Percentiles rank a stretch among this genome's conserved stretches.
These are phyloP conservation scores for Syngnathus acus DNA, from an alignment of 2,797 vertebrate genomes.

Conservation along the genomic window DNA sequence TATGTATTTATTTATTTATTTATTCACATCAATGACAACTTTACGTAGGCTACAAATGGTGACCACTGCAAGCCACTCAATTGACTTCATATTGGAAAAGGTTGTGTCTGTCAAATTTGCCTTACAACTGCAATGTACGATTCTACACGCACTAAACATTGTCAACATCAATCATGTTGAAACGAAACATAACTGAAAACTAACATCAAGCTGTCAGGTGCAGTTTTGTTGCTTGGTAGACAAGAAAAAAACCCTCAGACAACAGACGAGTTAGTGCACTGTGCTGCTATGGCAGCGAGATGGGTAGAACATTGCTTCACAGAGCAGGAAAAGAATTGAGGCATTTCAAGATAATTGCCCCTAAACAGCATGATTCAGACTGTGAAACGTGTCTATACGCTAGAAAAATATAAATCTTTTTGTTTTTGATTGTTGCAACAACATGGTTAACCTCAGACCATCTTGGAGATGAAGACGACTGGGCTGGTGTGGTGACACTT, in stretches of 20 bases:
- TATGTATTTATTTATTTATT: no score
- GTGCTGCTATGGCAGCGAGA: neutral
- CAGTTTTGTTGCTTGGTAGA: neutral
- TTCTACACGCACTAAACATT: neutral
- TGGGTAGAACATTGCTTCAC: neutral
- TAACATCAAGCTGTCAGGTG: neutral
- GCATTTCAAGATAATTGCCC: no score
- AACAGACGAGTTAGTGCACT: neutral
- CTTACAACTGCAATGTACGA: neutral
- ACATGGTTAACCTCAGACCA: neutral
- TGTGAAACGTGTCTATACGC: no score
- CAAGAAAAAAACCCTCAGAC: neutral
- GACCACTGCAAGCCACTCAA: no score
- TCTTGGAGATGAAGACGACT: neutral
- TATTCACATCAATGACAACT: neutral
- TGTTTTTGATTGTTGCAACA: neutral
- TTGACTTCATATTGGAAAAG: neutral
- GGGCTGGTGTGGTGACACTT: neutral
- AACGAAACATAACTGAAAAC: neutral
- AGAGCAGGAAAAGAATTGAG: neutral
- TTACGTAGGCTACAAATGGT: neutral
- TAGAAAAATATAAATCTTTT: neutral
- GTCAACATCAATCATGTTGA: neutral
- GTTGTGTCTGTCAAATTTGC: neutral
- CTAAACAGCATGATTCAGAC: no score